A percentile compares a stretch with the other conserved stretches of the same genome.
Evolutionary conservation across 2,888 invertebrate genomes (phyloP).

Genomic region (Hydriomena furcata): DNA sequence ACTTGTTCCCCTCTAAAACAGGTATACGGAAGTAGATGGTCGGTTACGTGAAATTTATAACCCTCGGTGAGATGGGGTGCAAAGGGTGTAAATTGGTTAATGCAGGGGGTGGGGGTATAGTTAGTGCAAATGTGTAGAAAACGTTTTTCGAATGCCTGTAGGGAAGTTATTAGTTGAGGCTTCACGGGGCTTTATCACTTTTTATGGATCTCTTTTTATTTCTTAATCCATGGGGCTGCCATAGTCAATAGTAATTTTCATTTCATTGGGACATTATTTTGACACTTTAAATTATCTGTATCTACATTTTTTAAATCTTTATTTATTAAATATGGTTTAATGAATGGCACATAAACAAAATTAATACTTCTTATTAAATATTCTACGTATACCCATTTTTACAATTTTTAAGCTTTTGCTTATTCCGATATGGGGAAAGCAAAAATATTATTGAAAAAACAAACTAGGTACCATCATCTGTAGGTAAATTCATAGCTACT

Average conservation of each 20-base stretch:
- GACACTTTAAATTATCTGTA: too few species aligned
- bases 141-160: slow-evolving; percentile 25
- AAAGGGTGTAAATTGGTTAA: slow-evolving; percentile 53
- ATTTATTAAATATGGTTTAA: too few species aligned
- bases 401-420: too few species aligned
- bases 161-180: slow-evolving; percentile 26
- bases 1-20: slow-evolving; percentile 59
- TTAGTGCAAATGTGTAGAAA: slow-evolving; percentile 25
- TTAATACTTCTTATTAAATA: too few species aligned
- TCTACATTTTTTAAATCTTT: too few species aligned
- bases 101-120: slow-evolving; percentile 40
- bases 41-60: slow-evolving; percentile 63
- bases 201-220: slow-evolving; percentile 10
- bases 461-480: too few species aligned
- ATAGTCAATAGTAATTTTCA: neutral
- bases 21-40: slow-evolving; percentile 71
- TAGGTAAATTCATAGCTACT: too few species aligned
- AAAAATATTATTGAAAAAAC: too few species aligned
- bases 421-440: too few species aligned
- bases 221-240: neutral
- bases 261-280: neutral
- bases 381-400: too few species aligned
- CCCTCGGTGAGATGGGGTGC: slow-evolving; percentile 44
- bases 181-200: slow-evolving; percentile 22
- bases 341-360: too few species aligned